Conservation (phyloP, 2,888 invertebrate species). For the Alcis repandata region DNA sequence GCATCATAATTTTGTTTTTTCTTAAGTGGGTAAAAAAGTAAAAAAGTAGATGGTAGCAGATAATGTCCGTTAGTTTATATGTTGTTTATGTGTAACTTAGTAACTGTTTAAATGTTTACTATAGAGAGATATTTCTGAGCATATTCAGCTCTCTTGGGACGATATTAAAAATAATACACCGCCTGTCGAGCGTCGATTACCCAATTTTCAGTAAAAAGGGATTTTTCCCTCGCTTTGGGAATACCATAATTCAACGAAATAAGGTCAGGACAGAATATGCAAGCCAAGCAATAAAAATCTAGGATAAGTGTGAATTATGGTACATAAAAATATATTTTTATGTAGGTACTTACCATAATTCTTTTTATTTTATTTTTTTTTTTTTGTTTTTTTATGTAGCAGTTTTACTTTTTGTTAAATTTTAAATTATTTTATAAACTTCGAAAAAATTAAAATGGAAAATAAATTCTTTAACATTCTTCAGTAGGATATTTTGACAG, state of each 20-base stretch:
- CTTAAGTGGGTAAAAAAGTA: too few species aligned
- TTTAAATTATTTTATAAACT: neutral
- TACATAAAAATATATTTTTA: slow-evolving; percentile 12
- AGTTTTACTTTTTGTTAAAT: neutral
- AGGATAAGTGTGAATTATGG: slow-evolving; percentile 9
- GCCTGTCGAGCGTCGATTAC: slow-evolving; percentile 71
- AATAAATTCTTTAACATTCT: too few species aligned
- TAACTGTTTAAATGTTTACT: slow-evolving; percentile 26
- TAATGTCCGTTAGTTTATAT: too few species aligned
- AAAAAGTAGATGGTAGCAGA: too few species aligned
- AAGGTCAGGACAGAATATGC: slow-evolving; percentile 26
- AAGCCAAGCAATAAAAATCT: slow-evolving; percentile 21
- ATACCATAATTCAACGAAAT: slow-evolving; percentile 44
- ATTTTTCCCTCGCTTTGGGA: slow-evolving; percentile 51
- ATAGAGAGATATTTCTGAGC: slow-evolving; percentile 40
- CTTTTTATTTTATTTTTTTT: too few species aligned
- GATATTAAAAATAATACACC: slow-evolving; percentile 71
- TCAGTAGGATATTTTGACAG: too few species aligned
- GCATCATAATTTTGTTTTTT: too few species aligned
- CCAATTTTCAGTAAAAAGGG: slow-evolving; percentile 73
- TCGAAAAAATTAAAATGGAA: neutral
- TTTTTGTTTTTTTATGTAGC: too few species aligned
- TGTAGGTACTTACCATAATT: too few species aligned
- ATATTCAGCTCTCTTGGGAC: slow-evolving; percentile 57
- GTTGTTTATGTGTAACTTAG: neutral